Percentiles rank a stretch among this genome's conserved stretches.
These are phyloP conservation scores for Haliclystus octoradiatus DNA, from an alignment of 30 jellyfish, hydroid and myxozoan genomes.

Conservation along the genomic window DNA sequence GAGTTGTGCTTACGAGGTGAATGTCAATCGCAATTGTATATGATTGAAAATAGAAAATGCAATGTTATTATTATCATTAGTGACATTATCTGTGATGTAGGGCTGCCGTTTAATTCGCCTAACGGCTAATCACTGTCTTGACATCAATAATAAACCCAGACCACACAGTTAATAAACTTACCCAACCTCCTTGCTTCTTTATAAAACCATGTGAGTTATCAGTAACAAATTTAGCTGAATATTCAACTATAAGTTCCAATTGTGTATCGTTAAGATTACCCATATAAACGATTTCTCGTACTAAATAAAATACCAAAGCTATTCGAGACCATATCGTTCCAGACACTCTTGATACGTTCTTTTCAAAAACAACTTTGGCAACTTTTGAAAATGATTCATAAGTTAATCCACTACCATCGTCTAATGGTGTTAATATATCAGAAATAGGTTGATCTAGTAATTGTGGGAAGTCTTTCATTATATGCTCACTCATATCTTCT, in stretches of 20 bases:
- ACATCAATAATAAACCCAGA: no score
- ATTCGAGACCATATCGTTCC: conserved; percentile 72
- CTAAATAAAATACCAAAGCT: conserved; percentile 66
- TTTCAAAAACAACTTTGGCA: conserved; percentile 63
- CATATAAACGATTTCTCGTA: conserved; percentile 55
- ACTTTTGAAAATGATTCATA: conserved; percentile 63
- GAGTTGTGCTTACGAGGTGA: no score
- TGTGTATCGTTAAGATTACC: conserved; percentile 69
- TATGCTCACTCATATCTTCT: conserved; percentile 65
- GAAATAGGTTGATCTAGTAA: conserved; percentile 47
- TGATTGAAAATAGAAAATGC: no score
- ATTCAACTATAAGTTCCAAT: conserved; percentile 73
- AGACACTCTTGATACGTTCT: conserved; percentile 47
- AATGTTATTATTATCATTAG: no score
- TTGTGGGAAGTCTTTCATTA: conserved; percentile 69
- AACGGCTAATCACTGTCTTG: no score
- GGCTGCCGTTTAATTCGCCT: no score
- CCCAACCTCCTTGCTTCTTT: conserved; percentile 73
- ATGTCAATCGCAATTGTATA: no score
- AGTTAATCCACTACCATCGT: conserved; percentile 29
- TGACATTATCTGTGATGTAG: no score
- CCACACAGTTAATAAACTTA: no score
- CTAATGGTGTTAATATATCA: conserved; percentile 56
- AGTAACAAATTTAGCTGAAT: conserved; percentile 62
- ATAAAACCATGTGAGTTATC: conserved; percentile 57